Evolutionary conservation across 2,888 invertebrate species (phyloP).

Genomic region (Eilema sororculum): DNA sequence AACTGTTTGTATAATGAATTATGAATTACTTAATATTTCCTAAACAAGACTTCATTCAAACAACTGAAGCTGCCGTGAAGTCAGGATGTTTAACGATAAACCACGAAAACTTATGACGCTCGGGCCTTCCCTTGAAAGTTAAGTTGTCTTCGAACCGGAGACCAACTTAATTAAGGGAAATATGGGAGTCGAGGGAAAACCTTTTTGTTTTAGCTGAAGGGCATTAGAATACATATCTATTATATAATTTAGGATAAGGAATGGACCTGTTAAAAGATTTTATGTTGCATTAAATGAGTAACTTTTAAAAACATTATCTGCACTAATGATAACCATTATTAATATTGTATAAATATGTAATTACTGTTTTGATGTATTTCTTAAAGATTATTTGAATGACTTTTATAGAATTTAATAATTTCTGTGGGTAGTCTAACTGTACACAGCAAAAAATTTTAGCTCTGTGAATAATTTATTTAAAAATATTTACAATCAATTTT

Average conservation of each 20-base stretch:
- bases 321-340: too few relatives aligned
- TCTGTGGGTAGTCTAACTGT: too few relatives aligned
- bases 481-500: too few relatives aligned
- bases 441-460: too few relatives aligned
- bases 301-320: background rate
- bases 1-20: slow-evolving; percentile 23
- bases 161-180: slow-evolving; percentile 29
- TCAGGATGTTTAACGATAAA: slow-evolving; percentile 43
- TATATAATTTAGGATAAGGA: background rate
- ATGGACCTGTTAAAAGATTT: background rate
- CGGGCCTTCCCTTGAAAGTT: slow-evolving; percentile 43
- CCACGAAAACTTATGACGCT: slow-evolving; percentile 49
- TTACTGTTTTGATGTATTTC: too few relatives aligned
- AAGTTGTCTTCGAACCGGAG: slow-evolving; percentile 32
- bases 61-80: slow-evolving; percentile 30
- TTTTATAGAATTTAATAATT: too few relatives aligned
- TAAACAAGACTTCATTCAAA: slow-evolving; percentile 14
- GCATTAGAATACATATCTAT: slow-evolving; percentile 29
- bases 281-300: background rate
- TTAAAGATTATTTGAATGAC: too few relatives aligned
- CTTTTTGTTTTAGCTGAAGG: slow-evolving; percentile 31
- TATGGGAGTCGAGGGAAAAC: slow-evolving; percentile 30
- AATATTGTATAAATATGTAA: too few relatives aligned
- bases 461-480: too few relatives aligned
- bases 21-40: slow-evolving; percentile 27